Conservation (phyloP, 2,797 vertebrate genomes). For the Diceros bicornis region DNA sequence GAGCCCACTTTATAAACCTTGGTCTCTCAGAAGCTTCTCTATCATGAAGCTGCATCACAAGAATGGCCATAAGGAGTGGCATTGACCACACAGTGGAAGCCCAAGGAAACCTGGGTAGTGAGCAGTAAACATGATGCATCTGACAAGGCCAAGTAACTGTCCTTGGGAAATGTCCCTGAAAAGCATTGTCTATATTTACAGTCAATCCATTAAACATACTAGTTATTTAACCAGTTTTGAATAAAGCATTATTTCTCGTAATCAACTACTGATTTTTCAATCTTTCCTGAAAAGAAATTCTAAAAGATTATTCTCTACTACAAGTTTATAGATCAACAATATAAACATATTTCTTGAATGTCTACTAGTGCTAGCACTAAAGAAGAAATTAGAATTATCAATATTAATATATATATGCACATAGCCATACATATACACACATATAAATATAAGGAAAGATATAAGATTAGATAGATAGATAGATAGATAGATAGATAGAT, state of each 20-base stretch:
- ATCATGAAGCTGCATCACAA: not conserved
- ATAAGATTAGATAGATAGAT: not conserved
- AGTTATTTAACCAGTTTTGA: not conserved
- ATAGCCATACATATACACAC: not conserved
- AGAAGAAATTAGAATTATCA: not conserved
- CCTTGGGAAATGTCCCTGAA: not conserved
- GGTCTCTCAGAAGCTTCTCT: not conserved
- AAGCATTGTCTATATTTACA: not conserved
- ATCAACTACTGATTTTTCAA: not conserved
- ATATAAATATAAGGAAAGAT: not conserved
- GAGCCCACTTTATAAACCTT: not conserved
- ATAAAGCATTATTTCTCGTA: not conserved
- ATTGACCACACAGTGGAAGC: not conserved
- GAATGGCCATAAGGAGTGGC: not conserved
- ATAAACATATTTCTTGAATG: not conserved
- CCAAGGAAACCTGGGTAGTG: not conserved
- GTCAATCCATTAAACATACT: not conserved
- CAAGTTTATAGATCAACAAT: not conserved
- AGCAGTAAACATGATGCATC: not conserved
- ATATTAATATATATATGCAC: not conserved
- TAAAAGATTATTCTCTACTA: not conserved
- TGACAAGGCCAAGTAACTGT: not conserved
- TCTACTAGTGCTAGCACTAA: not conserved
- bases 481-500: not conserved
- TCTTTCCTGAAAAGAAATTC: not conserved